Base-by-base conservation (phyloP, 2,797 vertebrate species). In the Megalops cyprinoides region DNA sequence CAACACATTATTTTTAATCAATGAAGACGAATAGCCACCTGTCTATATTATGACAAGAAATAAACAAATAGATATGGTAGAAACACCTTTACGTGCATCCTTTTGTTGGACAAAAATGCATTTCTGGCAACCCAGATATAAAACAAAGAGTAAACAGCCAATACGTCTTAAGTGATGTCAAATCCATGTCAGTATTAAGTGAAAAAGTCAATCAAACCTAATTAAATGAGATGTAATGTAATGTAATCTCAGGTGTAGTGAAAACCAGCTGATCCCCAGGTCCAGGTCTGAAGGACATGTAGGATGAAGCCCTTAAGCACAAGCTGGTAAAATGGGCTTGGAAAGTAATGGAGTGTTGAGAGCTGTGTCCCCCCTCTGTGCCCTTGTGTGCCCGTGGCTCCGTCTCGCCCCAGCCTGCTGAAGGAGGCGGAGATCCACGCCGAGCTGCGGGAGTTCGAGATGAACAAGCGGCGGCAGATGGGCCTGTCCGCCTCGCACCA, bases 371-470 rank as follows among this genome's bases (percentile, higher is more conserved):
- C 20, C 58, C 34, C 39, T 62, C 10, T 79, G 56, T 14, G 58
- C 44, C 31, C 65, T 74, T 78, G 37, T 23, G 0, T 60, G 4
- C 80, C 51, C 76, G 20, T 37, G 46, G 10, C n/a, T 31, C 39
- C 51, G 23, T 25, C 12, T 31, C 5, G 1, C 7, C 48, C 51
- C 86, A 99, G 98, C 86, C 94, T 99, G 81, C 93, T 99, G 85
- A 99, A 99, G 85, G 98, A 99, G 92, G 98, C 98, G 0, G 98
- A 99, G 86, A 99, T 97, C 88, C 97, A 99, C 1, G 98, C 98
- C 0, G 98, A 99, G 79, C 98, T 97, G 90, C 94, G 98, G 25
- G 98, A 99, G 84, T 91, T 97, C 81, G 98, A 99, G 84, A 87
- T 99, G 87, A 99, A 97, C 85, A 94, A 96, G 44, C 94, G 98